Conservation (phyloP, 2,113 vertebrate species). For the Chloroceryle aenea region DNA sequence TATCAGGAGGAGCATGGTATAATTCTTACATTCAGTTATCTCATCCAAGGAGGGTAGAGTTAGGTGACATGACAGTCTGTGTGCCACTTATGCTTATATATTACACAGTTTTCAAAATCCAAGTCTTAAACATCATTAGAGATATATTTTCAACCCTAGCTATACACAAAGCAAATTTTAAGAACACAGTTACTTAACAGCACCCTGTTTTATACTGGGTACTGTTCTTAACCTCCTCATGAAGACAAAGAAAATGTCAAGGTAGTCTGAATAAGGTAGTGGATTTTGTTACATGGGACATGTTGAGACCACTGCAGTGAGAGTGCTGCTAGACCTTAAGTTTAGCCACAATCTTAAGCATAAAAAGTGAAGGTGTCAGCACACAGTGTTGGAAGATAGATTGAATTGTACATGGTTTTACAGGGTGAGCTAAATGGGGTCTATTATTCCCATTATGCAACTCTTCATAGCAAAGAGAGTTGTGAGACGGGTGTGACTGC, state of each 20-base stretch:
- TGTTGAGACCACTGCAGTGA: background rate
- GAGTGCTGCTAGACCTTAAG: background rate
- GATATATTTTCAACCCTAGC: background rate
- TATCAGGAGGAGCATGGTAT: background rate
- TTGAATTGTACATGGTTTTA: background rate
- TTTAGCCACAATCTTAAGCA: background rate
- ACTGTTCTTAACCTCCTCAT: background rate
- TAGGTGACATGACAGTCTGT: background rate
- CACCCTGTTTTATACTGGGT: background rate
- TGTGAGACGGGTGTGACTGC: background rate
- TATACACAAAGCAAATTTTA: background rate
- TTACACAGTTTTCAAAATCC: background rate
- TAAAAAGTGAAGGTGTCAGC: background rate
- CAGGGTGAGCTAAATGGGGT: background rate
- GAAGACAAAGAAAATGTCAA: background rate
- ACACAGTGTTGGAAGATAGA: background rate
- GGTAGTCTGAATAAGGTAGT: background rate
- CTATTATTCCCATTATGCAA: background rate
- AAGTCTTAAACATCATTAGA: background rate
- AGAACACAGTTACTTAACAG: background rate
- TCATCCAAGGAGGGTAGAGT: background rate
- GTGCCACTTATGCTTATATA: background rate
- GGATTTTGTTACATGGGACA: background rate
- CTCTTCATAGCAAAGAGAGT: background rate
- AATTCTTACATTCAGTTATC: background rate